Evolutionary conservation across 37 sponge, comb jelly and placozoan species (phyloP).

Genomic region (Dysidea cf. avara): DNA sequence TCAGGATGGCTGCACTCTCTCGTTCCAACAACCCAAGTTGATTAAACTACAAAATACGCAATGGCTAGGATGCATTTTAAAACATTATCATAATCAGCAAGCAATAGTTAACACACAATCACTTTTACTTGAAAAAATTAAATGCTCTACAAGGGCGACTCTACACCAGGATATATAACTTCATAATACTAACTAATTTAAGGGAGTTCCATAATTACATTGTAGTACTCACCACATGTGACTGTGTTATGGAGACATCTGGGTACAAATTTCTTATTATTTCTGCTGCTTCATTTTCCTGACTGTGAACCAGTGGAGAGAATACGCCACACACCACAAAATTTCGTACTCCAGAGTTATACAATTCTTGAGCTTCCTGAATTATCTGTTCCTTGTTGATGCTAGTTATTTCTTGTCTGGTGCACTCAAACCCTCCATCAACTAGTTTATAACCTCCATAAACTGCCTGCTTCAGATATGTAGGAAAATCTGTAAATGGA

Average conservation of each 20-base stretch:
- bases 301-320: conserved; percentile 54
- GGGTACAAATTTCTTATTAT: conserved; percentile 41
- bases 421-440: conserved; percentile 68
- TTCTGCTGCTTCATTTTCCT: conserved; percentile 50
- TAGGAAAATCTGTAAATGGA: conserved; percentile 78
- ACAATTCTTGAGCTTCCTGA: conserved; percentile 1
- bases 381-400: conserved; percentile 49
- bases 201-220: too few species aligned
- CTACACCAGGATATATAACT: too few species aligned
- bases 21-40: conserved; percentile 76
- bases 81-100: not conserved
- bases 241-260: conserved; percentile 53
- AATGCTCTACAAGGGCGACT: too few species aligned
- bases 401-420: conserved; percentile 20
- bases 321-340: conserved; percentile 77
- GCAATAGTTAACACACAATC: not conserved
- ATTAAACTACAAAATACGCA: conserved; percentile 38
- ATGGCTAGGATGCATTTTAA: not conserved
- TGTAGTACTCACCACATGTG: conserved; percentile 47
- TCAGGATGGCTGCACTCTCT: conserved; percentile 85
- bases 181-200: too few species aligned
- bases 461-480: conserved; percentile 20
- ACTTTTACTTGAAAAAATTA: not conserved
- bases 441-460: conserved; percentile 41
- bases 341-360: conserved; percentile 39